These are phyloP conservation scores for Neotoma lepida DNA, from an alignment of 2,113 vertebrate genomes.

Conservation along the genomic window DNA sequence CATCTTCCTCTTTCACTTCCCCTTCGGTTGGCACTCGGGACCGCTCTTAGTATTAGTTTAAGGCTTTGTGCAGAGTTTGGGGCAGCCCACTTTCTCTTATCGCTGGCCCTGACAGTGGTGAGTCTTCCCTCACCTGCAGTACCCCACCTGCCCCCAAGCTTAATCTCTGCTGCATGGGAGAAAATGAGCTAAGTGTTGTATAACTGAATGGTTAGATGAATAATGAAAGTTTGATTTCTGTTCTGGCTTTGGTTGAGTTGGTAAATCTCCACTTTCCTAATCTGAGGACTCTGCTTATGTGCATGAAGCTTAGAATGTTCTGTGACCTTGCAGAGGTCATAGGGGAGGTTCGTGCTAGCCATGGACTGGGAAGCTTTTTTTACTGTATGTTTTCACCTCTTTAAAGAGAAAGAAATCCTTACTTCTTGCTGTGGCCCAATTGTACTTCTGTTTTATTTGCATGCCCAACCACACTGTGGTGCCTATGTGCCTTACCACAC, in stretches of 20 bases:
- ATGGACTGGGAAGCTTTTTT: not conserved
- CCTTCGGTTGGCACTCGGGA: not conserved
- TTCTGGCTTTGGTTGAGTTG: not conserved
- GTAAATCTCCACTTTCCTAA: not conserved
- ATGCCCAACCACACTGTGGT: not conserved
- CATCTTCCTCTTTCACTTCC: not conserved
- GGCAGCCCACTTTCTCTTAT: not conserved
- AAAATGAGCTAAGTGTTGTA: not conserved
- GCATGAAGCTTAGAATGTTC: not conserved
- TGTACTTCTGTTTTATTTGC: not conserved
- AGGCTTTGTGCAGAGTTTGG: not conserved
- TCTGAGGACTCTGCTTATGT: not conserved
- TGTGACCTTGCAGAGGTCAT: not conserved
- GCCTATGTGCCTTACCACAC: not conserved
- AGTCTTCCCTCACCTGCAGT: not conserved
- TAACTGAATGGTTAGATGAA: not conserved
- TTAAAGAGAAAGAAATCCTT: not conserved
- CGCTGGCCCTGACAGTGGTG: not conserved
- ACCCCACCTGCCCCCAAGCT: too few species aligned
- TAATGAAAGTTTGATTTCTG: not conserved
- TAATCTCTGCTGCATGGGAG: not conserved
- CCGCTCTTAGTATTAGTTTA: not conserved
- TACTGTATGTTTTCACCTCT: not conserved
- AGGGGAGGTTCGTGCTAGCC: not conserved
- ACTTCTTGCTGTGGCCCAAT: not conserved